Conservation (phyloP, 1,140 invertebrate species). For the Dermatophagoides farinae region DNA sequence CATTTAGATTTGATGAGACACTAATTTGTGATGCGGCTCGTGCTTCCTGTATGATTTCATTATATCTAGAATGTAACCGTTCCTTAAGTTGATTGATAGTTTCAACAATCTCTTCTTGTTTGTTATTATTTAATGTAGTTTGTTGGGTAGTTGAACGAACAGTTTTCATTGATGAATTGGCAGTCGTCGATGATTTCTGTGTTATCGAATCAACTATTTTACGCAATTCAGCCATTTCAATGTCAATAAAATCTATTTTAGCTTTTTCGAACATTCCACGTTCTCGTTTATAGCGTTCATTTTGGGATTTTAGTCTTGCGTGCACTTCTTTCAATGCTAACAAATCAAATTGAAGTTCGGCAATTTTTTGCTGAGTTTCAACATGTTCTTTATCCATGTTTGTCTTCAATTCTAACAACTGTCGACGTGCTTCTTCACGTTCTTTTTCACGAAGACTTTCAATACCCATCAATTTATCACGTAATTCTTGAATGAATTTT, state of each 20-base stretch:
- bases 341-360: constrained; percentile 61
- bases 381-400: constrained; percentile 67
- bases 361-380: constrained; percentile 60
- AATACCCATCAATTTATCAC: constrained; percentile 32
- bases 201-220: not conserved
- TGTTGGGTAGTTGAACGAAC: not conserved
- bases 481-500: constrained; percentile 61
- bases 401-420: constrained; percentile 59
- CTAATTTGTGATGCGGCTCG: not conserved
- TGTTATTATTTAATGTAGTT: not conserved
- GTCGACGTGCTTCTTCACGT: constrained; percentile 57
- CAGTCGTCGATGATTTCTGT: not conserved
- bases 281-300: constrained; percentile 66
- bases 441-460: constrained; percentile 73
- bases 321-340: constrained; percentile 69
- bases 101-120: not conserved
- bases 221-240: constrained; percentile 3
- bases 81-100: not conserved
- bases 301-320: constrained; percentile 70
- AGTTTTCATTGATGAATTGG: not conserved
- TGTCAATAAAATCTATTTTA: constrained; percentile 10
- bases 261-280: constrained; percentile 53
- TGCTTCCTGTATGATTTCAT: constrained; percentile 12
- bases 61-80: not conserved
- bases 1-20: not conserved